phyloP scores from a whole-genome alignment of 2,797 vertebrate species.

The Serranus cabrilla region DNA sequence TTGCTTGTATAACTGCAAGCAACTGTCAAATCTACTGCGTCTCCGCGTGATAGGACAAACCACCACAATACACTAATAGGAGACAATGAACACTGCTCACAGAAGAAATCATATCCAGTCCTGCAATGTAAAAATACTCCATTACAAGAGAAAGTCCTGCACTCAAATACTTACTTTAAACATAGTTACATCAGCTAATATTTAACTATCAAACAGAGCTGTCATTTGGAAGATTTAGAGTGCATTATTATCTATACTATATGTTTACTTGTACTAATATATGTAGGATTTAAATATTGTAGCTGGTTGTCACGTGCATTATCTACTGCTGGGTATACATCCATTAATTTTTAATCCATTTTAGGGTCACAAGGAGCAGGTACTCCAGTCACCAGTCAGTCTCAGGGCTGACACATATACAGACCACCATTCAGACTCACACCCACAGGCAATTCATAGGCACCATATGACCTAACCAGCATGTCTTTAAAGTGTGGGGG shows the following conservation, averaged over 20 bases:
- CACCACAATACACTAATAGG: conserved; percentile 20
- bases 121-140: background rate
- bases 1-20: conserved; percentile 33
- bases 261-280: background rate
- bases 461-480: background rate
- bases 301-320: background rate
- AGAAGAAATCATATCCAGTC: background rate
- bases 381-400: background rate
- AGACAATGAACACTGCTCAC: conserved; percentile 28
- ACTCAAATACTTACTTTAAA: background rate
- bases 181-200: no score
- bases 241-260: background rate
- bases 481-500: background rate
- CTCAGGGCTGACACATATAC: conserved; percentile 5
- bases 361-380: no score
- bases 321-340: background rate
- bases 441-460: background rate
- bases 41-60: conserved; percentile 16
- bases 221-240: background rate
- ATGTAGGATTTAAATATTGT: background rate
- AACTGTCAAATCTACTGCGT: conserved; percentile 28
- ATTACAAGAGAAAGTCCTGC: background rate
- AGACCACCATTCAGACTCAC: background rate
- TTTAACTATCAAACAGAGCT: background rate
- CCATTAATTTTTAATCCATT: background rate